These are phyloP conservation scores for Lydus trimaculatus DNA, from an alignment of 2,888 invertebrate genomes.

Conservation along the genomic window DNA sequence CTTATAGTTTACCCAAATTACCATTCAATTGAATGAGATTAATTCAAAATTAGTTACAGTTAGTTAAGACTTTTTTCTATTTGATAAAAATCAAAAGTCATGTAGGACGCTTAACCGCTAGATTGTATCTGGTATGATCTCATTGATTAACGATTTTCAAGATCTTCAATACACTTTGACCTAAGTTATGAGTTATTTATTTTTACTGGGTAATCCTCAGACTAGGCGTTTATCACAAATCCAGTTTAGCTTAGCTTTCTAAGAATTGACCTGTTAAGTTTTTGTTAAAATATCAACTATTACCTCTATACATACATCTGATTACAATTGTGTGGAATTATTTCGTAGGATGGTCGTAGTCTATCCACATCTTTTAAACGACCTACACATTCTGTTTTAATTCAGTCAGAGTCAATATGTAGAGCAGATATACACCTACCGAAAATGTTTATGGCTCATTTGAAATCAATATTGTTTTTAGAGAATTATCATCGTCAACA, in stretches of 20 bases:
- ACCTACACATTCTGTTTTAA: neutral
- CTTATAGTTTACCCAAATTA: neutral
- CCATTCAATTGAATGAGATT: neutral
- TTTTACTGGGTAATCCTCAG: neutral
- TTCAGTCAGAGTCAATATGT: neutral
- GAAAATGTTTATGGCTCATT: neutral
- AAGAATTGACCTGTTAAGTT: neutral
- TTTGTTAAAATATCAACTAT: neutral
- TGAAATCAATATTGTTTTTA: neutral
- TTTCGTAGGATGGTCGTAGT: neutral
- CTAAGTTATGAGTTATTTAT: too few species aligned
- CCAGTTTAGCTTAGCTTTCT: neutral
- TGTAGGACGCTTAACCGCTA: neutral
- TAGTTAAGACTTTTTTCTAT: neutral
- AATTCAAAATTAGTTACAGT: neutral
- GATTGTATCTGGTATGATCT: neutral
- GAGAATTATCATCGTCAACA: neutral
- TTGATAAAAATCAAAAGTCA: neutral
- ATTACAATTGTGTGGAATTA: neutral
- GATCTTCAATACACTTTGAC: neutral
- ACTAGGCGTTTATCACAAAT: neutral
- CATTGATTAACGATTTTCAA: slow-evolving; percentile 9
- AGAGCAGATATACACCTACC: slow-evolving; percentile 1
- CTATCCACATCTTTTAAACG: slow-evolving; percentile 5
- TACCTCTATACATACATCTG: neutral